Conservation (phyloP, 1,140 invertebrate genomes). For the Scaptomyza hsui region DNA sequence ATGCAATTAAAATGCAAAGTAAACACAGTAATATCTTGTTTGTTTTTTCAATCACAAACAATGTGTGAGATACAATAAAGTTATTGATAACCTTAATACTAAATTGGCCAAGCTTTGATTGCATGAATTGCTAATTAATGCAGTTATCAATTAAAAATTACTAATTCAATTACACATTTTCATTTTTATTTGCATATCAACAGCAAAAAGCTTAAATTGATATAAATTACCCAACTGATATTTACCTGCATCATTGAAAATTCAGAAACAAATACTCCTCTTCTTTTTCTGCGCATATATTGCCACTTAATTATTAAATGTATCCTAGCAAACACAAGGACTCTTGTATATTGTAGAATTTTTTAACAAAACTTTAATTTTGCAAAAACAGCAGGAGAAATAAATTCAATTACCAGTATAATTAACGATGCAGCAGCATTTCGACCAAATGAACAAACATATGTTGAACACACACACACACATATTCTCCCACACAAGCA, state of each 20-base stretch:
- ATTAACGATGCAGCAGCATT: neutral
- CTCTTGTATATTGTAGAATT: neutral
- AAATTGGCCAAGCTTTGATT: neutral
- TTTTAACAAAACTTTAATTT: neutral
- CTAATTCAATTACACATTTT: neutral
- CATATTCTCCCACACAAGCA: neutral
- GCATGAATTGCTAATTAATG: constrained; percentile 18
- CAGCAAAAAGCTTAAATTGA: constrained; percentile 2
- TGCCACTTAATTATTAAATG: neutral
- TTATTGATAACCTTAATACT: neutral
- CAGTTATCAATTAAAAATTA: constrained; percentile 10
- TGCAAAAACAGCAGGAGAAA: neutral
- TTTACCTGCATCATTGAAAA: neutral
- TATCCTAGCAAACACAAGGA: neutral
- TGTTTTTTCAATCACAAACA: neutral
- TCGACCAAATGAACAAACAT: constrained; percentile 15
- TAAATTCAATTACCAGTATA: neutral
- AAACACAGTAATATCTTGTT: neutral
- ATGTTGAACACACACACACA: constrained; percentile 28
- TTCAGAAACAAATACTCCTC: neutral
- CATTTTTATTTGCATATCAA: neutral
- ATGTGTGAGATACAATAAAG: neutral
- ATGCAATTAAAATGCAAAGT: neutral
- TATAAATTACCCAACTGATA: neutral
- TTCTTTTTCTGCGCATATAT: too few species aligned